phyloP scores from a whole-genome alignment of 2,888 invertebrate species.

The Drosophila seclusa region DNA sequence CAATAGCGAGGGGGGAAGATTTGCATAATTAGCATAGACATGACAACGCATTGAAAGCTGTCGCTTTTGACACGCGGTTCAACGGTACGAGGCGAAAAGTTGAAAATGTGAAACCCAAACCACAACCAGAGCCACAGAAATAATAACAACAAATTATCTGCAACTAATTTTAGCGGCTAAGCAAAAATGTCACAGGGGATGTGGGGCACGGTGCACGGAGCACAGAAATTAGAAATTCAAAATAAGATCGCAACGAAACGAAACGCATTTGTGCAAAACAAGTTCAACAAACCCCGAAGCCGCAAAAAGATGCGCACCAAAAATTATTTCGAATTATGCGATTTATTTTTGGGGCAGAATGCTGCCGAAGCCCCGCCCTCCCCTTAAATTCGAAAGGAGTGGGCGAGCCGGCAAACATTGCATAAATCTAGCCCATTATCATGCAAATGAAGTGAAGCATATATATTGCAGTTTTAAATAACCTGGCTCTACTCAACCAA shows the following conservation, averaged over 20 bases:
- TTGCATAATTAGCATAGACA: slow-evolving; percentile 74
- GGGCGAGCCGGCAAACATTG: slow-evolving; percentile 46
- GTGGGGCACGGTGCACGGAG: slow-evolving; percentile 3
- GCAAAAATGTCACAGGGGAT: slow-evolving; percentile 20
- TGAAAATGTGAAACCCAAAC: slow-evolving; percentile 33
- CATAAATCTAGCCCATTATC: slow-evolving; percentile 62
- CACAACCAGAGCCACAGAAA: slow-evolving; percentile 28
- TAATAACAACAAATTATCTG: slow-evolving; percentile 58
- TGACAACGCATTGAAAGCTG: slow-evolving; percentile 65
- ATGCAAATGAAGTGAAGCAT: slow-evolving; percentile 65
- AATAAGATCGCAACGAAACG: slow-evolving; percentile 38
- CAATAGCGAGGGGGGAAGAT: slow-evolving; percentile 29
- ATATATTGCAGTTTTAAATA: slow-evolving; percentile 49
- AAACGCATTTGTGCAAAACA: slow-evolving; percentile 34
- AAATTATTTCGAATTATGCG: slow-evolving; percentile 67
- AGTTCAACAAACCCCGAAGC: slow-evolving; percentile 72
- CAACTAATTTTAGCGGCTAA: slow-evolving; percentile 65
- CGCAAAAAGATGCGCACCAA: slow-evolving; percentile 39
- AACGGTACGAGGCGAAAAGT: slow-evolving; percentile 20
- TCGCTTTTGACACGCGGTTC: slow-evolving; percentile 65
- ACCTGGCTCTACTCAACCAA: slow-evolving; percentile 20
- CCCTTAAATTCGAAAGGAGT: slow-evolving; percentile 24
- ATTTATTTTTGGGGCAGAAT: slow-evolving; percentile 62
- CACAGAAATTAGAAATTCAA: slow-evolving; percentile 36
- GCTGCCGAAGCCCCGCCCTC: slow-evolving; percentile 12